Evolutionary conservation across 2,797 vertebrate species (phyloP).

Genomic region (Etheostoma perlongum): DNA sequence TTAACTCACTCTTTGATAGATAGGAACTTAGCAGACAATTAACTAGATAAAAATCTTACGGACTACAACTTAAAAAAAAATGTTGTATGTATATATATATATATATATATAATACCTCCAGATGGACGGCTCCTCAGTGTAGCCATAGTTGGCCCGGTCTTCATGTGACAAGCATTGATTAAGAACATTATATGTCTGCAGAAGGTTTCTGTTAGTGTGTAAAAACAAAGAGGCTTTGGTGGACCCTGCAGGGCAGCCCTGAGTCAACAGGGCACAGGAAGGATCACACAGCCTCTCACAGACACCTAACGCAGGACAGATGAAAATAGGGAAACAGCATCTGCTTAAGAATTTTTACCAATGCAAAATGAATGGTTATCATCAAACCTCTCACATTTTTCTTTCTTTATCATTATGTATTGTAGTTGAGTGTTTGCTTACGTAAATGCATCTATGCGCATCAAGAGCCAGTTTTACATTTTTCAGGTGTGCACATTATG

Average conservation of each 20-base stretch:
- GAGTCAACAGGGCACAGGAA: slow-evolving; percentile 77
- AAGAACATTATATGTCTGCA: slow-evolving; percentile 60
- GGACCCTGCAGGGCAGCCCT: slow-evolving; percentile 67
- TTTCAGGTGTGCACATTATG: slow-evolving; percentile 55
- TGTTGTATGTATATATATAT: no score
- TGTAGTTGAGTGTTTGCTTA: slow-evolving; percentile 21
- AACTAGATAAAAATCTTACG: no score
- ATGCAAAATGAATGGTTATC: slow-evolving; percentile 38
- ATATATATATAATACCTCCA: not conserved
- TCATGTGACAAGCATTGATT: slow-evolving; percentile 21
- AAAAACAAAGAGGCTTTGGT: slow-evolving; percentile 69
- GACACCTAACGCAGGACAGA: slow-evolving; percentile 80
- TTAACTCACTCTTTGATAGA: no score
- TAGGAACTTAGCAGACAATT: no score
- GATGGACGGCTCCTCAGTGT: slow-evolving; percentile 5
- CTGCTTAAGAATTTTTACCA: slow-evolving; percentile 43
- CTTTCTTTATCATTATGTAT: slow-evolving; percentile 29
- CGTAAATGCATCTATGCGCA: slow-evolving; percentile 31
- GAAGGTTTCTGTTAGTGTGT: slow-evolving; percentile 78
- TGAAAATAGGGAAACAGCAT: slow-evolving; percentile 71
- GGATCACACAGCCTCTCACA: slow-evolving; percentile 68
- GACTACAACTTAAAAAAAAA: no score
- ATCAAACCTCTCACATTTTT: slow-evolving; percentile 26
- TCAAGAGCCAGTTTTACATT: slow-evolving; percentile 51
- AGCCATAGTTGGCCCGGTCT: not conserved